phyloP scores from a whole-genome alignment of 2,797 vertebrate species.

The Nothura maculosa region DNA sequence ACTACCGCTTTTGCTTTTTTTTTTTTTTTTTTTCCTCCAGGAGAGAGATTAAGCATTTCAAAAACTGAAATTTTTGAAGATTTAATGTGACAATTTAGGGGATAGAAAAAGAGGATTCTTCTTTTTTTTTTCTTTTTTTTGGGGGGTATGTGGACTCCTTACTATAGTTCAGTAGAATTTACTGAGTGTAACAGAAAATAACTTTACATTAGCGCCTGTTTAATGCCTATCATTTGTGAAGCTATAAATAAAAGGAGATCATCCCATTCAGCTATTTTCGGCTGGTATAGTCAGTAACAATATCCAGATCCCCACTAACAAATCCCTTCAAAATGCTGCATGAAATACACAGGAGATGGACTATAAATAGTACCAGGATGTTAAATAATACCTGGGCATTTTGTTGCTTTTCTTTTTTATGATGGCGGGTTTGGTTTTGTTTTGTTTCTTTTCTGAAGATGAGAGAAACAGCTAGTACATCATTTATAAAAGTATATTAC shows the following conservation, averaged over 20 bases:
- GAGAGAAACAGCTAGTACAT: not conserved
- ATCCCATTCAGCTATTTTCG: not conserved
- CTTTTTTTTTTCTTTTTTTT: not conserved
- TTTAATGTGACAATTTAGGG: not conserved
- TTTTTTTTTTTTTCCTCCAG: not conserved
- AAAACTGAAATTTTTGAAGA: not conserved
- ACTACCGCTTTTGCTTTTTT: not conserved
- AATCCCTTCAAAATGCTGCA: not conserved
- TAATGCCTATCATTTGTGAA: not conserved
- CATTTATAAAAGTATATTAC: not conserved
- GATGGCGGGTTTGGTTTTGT: too few species aligned
- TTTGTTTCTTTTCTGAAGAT: not conserved
- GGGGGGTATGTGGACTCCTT: not conserved
- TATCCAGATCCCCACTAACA: not conserved
- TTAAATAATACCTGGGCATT: not conserved
- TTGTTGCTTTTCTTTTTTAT: not conserved
- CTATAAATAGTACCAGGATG: not conserved
- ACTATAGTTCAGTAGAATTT: not conserved
- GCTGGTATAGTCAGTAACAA: not conserved
- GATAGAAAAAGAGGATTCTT: accelerated
- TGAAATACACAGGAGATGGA: not conserved
- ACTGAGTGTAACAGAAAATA: not conserved
- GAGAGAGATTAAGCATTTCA: not conserved
- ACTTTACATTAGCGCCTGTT: not conserved
- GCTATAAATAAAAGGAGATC: slow-evolving; percentile 3